Evolutionary conservation across 1,140 invertebrate genomes (phyloP).

Genomic region (Scaptomyza hsui): DNA sequence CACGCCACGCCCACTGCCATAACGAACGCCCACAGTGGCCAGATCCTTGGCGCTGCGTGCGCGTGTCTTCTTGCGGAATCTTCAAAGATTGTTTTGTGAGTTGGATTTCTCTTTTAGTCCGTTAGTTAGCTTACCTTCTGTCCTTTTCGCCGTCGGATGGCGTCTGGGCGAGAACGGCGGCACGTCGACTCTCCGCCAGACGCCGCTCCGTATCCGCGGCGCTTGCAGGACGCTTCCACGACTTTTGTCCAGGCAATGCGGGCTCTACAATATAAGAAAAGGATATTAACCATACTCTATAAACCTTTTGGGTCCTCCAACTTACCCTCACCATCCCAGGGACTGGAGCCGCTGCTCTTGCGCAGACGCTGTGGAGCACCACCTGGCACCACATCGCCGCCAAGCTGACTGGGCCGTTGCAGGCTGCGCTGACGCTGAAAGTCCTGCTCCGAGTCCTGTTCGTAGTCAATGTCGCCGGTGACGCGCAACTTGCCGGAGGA

Average conservation of each 20-base stretch:
- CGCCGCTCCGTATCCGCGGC: slow-evolving; percentile 85
- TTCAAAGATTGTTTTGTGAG: slow-evolving; percentile 11
- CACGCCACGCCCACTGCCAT: slow-evolving; percentile 56
- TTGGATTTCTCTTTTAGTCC: too few species aligned
- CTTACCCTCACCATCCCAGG: slow-evolving; percentile 86
- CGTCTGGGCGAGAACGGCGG: slow-evolving; percentile 69
- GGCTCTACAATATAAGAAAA: too few species aligned
- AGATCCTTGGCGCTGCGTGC: slow-evolving; percentile 74
- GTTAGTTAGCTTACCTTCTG: slow-evolving; percentile 52
- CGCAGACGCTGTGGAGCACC: slow-evolving; percentile 59
- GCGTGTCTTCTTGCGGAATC: slow-evolving; percentile 79
- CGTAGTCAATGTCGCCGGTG: slow-evolving; percentile 79
- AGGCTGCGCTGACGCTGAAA: slow-evolving; percentile 71
- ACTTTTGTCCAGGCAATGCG: slow-evolving; percentile 85
- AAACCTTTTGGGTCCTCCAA: too few species aligned
- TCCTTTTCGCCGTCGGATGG: slow-evolving; percentile 84
- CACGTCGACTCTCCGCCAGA: slow-evolving; percentile 84
- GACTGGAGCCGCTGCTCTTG: slow-evolving; percentile 84
- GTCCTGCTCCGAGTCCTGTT: slow-evolving; percentile 81
- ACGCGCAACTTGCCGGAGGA: slow-evolving; percentile 68
- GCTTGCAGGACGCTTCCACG: slow-evolving; percentile 87
- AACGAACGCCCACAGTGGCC: slow-evolving; percentile 43
- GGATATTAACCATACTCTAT: too few species aligned
- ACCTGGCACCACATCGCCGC: slow-evolving; percentile 43
- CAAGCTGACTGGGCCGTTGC: slow-evolving; percentile 72